Evolutionary conservation across 2,113 vertebrate species (phyloP).

Genomic region (Thinocorus orbignyianus): DNA sequence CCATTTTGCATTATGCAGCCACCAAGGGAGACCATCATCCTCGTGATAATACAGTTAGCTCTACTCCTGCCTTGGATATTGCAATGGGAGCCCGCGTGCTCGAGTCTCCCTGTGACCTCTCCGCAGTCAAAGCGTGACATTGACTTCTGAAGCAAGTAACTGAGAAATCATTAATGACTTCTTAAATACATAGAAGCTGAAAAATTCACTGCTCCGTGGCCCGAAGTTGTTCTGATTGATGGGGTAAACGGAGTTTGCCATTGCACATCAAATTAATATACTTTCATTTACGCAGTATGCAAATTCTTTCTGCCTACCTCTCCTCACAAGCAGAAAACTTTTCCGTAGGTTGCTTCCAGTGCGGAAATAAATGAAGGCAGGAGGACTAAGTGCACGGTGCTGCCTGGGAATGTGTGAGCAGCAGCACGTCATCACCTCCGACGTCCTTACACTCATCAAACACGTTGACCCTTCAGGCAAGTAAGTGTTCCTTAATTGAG

Average conservation of each 20-base stretch:
- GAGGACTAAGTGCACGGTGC: neutral
- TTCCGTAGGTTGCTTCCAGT: neutral
- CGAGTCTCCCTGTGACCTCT: accelerated
- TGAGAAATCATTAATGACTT: neutral
- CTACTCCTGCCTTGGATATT: neutral
- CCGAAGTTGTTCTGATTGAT: neutral
- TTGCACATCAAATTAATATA: neutral
- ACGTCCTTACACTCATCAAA: neutral
- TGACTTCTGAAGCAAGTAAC: accelerated
- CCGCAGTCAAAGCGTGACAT: neutral
- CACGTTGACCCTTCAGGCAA: neutral
- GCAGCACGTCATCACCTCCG: neutral
- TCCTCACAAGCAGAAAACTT: neutral
- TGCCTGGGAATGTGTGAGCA: neutral
- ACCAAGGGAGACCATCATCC: neutral
- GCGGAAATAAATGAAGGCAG: neutral
- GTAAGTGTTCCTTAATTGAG: neutral
- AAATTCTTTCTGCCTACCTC: neutral
- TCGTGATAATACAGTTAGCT: accelerated
- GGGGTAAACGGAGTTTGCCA: neutral
- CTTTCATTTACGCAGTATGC: neutral
- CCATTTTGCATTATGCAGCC: neutral
- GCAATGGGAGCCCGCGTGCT: neutral
- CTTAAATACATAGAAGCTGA: neutral
- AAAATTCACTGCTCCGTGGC: neutral